Base-by-base conservation (phyloP, 2,888 invertebrate genomes). In the Gymnocheta viridis region DNA sequence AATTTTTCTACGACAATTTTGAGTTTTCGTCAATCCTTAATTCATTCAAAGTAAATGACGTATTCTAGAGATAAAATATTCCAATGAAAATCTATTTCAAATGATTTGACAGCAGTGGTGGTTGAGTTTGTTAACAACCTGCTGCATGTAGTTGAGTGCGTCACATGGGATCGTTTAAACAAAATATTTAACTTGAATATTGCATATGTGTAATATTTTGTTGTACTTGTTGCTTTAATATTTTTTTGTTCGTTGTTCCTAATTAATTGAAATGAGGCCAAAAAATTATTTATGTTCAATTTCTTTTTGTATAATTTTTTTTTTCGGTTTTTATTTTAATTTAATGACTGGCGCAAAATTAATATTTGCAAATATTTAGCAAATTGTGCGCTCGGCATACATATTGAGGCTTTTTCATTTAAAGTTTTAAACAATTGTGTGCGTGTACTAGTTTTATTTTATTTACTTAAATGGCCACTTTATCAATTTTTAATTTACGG, bases 241-340 rank as follows among this genome's bases (percentile, higher is more conserved):
- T n/a, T 85, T 79, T 38, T 72, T 62, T 72, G 17, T 51, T 69
- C 66, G 73, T 49, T 56, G 83, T 74, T 77, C 86, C 87, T 87
- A 87, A 88, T 88, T 85, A 86, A 84, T 85, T 85, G 85, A 87
- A 87, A 83, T 87, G 86, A 73, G 87, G 86, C 87, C 86, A 86
- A 87, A 86, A 69, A 56, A 76, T 69, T 70, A 74, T 79, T 76
- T 74, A 73, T 69, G 64, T 56, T 64, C 14, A 64, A 17, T 56
- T 32, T 32, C 27, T 29, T 76, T 66, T 41, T 32, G 24, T 64
- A 60, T 64, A 60, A 29, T 58, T 41, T 79, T n/a, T 38, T 56
- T 79, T 58, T n/a, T n/a, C n/a, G 24, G 7, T 79, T 74, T 56
- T 73, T 41, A 27, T 76, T 35, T 70, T 41, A 22, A 27, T 64